These are phyloP conservation scores for Cyprinus carpio DNA, from an alignment of 2,113 vertebrate genomes.

Conservation along the genomic window DNA sequence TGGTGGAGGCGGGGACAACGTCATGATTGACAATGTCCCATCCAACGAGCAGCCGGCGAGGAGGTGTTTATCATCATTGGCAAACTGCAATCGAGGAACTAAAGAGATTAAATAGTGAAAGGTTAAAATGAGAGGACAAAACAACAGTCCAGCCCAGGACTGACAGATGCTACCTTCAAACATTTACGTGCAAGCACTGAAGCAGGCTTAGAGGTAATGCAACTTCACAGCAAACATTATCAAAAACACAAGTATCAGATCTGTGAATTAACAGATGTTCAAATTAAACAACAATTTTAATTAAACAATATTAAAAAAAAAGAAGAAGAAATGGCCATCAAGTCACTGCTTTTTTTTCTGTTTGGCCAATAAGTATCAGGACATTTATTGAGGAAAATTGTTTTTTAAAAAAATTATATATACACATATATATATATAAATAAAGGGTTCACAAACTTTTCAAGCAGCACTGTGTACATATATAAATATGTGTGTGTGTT, in stretches of 20 bases:
- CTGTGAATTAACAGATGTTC: background rate
- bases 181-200: background rate
- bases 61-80: slow-evolving; percentile 92
- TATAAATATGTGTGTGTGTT: no score
- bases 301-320: background rate
- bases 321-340: background rate
- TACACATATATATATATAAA: no score
- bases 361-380: no score
- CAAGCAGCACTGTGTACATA: no score
- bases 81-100: slow-evolving; percentile 91
- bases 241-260: background rate
- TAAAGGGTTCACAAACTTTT: no score
- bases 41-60: slow-evolving; percentile 93
- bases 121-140: background rate
- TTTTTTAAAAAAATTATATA: no score
- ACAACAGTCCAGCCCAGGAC: background rate
- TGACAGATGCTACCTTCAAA: background rate
- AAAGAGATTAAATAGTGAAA: slow-evolving; percentile 12
- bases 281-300: background rate
- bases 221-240: background rate
- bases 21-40: slow-evolving; percentile 88
- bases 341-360: background rate
- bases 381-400: no score
- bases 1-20: slow-evolving; percentile 85
- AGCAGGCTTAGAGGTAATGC: background rate